Evolutionary conservation across 2,113 vertebrate species (phyloP).

Genomic region (Centrocercus urophasianus): DNA sequence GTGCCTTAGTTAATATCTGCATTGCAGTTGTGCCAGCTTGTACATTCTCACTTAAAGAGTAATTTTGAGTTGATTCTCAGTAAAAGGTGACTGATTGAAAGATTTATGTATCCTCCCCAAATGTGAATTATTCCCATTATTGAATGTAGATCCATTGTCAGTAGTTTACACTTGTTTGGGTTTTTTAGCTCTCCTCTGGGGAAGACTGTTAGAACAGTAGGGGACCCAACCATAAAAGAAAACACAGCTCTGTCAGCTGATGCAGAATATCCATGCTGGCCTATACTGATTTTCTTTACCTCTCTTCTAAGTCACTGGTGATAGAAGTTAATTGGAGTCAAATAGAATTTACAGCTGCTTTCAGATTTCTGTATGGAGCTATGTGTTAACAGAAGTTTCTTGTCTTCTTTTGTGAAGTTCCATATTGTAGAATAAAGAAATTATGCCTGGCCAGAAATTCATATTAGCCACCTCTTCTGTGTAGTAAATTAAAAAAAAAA

Average conservation of each 20-base stretch:
- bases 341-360: background rate
- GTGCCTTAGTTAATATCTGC: background rate
- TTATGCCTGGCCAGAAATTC: background rate
- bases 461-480: background rate
- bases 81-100: background rate
- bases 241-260: background rate
- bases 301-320: background rate
- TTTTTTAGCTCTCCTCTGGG: background rate
- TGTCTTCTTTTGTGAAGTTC: background rate
- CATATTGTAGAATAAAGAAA: background rate
- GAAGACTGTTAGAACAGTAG: background rate
- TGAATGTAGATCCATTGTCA: background rate
- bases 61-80: background rate
- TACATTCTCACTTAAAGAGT: background rate
- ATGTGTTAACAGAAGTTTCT: background rate
- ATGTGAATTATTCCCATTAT: background rate
- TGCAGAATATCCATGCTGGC: background rate
- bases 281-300: background rate
- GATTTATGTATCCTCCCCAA: background rate
- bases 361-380: background rate
- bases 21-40: background rate
- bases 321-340: background rate
- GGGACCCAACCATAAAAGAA: background rate
- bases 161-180: background rate
- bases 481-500: background rate